Conservation (phyloP, 2,113 vertebrate species). For the Columba janthina region DNA sequence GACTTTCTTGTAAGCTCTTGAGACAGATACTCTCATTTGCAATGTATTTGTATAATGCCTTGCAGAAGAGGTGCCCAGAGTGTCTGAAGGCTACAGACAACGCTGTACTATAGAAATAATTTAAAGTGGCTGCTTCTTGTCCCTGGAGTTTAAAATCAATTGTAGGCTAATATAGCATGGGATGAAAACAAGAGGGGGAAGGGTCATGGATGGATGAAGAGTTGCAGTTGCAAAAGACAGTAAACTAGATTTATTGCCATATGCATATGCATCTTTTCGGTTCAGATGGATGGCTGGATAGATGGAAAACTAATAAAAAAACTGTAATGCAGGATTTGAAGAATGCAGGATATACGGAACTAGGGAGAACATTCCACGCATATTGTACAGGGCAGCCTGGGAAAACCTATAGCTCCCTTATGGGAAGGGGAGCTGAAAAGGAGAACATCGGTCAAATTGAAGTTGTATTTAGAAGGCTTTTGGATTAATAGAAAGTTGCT, state of each 20-base stretch:
- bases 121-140: not conserved
- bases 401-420: not conserved
- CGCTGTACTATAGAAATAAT: not conserved
- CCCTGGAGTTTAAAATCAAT: not conserved
- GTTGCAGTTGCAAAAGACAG: not conserved
- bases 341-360: not conserved
- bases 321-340: not conserved
- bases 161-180: not conserved
- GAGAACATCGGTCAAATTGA: not conserved
- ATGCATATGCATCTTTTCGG: not conserved
- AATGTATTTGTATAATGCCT: not conserved
- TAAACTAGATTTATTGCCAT: not conserved
- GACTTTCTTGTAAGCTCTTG: not conserved
- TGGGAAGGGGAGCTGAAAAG: not conserved
- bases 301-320: not conserved
- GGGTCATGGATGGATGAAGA: not conserved
- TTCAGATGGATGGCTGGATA: not conserved
- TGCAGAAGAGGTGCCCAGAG: not conserved
- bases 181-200: not conserved
- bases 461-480: not conserved
- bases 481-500: not conserved
- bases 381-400: not conserved
- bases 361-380: not conserved
- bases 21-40: not conserved
- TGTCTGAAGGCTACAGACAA: not conserved